Base-by-base conservation (phyloP, 2,888 invertebrate genomes). In the Brenthis hecate region DNA sequence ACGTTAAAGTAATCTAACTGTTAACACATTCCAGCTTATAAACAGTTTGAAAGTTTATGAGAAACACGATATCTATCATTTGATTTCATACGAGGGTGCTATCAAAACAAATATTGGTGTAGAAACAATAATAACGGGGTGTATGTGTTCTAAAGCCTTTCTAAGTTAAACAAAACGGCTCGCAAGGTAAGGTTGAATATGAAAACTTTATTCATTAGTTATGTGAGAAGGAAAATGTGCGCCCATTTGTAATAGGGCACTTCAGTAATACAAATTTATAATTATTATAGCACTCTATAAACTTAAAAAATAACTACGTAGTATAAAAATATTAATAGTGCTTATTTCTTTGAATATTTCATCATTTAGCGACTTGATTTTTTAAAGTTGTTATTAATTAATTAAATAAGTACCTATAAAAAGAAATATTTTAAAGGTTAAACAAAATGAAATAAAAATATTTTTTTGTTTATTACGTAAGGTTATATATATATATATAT, bases 161-260 rank as follows among this genome's bases (percentile, higher is more conserved):
- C 50, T 74, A 84, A 83, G 75, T 81, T 77, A 80, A 85, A 83
- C 81, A 85, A 85, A 82, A 81, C 73, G 73, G 72, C 72, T 66
- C 75, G 73, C 75, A 76, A 74, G 78, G 75, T 75, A 77, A 77
- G 77, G 78, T 76, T 78, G 79, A 78, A 83, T 81, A 78, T 78
- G 74, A 74, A 80, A 88, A 89, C 85, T 89, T 89, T 84, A 79
- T 87, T 87, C 76, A 77, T 77, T 77, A 75, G 70, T 75, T 75
- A 73, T 70, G 58, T 71, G 69, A 62, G 61, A 71, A 69, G 69
- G 62, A 62, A 62, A 69, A 66, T 68, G 65, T 72, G 68, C 16
- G 28, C 53, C 51, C 60, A 61, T 72, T 72, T 56, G 47, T 65
- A 68, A 56, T 56, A 63, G 68, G 66, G 54, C 65, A 54, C 63